These are phyloP conservation scores for Styela clava DNA, from an alignment of 23 tunicate species.

Conservation along the genomic window DNA sequence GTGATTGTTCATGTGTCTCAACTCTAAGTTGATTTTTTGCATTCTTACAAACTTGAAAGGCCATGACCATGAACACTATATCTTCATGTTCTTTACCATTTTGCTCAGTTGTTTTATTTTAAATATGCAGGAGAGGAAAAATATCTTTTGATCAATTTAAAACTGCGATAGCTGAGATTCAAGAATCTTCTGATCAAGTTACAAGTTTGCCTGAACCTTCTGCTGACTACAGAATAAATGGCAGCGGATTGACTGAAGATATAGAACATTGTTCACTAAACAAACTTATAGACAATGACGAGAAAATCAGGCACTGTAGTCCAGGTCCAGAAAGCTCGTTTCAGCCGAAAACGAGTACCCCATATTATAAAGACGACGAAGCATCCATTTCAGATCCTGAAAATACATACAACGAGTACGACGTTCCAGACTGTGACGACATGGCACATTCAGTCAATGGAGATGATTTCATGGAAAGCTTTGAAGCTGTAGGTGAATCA, in stretches of 20 bases:
- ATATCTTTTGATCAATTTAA: conserved; percentile 48
- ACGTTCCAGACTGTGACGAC: conserved; percentile 71
- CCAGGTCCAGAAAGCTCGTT: background rate
- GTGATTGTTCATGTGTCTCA: too few species aligned
- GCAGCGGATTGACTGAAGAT: background rate
- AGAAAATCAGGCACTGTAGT: background rate
- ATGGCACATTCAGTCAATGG: conserved; percentile 8
- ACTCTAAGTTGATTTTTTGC: too few species aligned
- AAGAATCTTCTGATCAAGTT: background rate
- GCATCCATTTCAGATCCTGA: conserved; percentile 84
- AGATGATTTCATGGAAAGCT: conserved; percentile 65
- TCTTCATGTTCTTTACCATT: too few species aligned
- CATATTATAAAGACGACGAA: conserved; percentile 28
- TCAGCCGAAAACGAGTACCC: background rate
- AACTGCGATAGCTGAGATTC: conserved; percentile 43
- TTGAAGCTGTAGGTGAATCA: conserved; percentile 64
- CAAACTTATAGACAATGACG: background rate
- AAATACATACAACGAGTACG: conserved; percentile 93
- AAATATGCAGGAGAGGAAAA: conserved; percentile 19
- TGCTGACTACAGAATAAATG: background rate
- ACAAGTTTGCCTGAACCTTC: background rate
- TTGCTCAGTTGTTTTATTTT: too few species aligned
- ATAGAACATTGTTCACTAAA: background rate
- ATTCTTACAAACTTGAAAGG: too few species aligned
- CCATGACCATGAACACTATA: too few species aligned